Base-by-base conservation (phyloP, 2,113 vertebrate species). In the Enhydra lutris region DNA sequence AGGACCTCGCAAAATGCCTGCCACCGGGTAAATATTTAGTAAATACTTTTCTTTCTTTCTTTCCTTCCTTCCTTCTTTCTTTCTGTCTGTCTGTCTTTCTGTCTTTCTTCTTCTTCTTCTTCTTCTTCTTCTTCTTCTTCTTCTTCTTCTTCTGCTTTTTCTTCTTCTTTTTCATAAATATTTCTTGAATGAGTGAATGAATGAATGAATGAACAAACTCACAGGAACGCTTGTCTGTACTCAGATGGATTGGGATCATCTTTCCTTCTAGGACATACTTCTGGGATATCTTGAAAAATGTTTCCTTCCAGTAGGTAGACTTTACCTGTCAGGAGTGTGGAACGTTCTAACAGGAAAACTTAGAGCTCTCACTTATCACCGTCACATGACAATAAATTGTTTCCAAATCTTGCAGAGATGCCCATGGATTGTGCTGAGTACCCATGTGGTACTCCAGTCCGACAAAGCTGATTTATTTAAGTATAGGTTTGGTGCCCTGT, bases 341-440 rank as follows among this genome's bases (percentile, higher is more conserved):
- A 83, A 61, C 73, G 73, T 98, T 97, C 97, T 90, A 97, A 81
- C 36, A 86, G 78, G 42, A 92, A 97, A 97, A 90, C 94, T 91
- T 89, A 94, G 73, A 82, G 92, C 83, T 92, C 36, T 71, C 45
- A 11, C 59, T 73, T 83, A 39, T 97, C 97, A 59, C 97, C 89
- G 96, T 67, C 89, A 89, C 39, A 0, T 89, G 89, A 55, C 88
- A 96, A 93, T 97, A 98, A 98, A 98, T 98, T 29, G 95, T 84
- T 95, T 87, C 73, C 89, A 96, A 97, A 94, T 95, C 95, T 98
- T 98, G 96, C 85, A 86, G 96, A 98, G 95, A 91, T 96, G 94
- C 73, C 95, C 65, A 31, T 83, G 95, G 97, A 98, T 98, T 98
- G 97, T 97, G 97, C 98, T 98, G 98, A 98, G 97, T 97, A 83